Conservation (phyloP, 2,113 vertebrate genomes). For the Ptilorrhoa leucosticta region DNA sequence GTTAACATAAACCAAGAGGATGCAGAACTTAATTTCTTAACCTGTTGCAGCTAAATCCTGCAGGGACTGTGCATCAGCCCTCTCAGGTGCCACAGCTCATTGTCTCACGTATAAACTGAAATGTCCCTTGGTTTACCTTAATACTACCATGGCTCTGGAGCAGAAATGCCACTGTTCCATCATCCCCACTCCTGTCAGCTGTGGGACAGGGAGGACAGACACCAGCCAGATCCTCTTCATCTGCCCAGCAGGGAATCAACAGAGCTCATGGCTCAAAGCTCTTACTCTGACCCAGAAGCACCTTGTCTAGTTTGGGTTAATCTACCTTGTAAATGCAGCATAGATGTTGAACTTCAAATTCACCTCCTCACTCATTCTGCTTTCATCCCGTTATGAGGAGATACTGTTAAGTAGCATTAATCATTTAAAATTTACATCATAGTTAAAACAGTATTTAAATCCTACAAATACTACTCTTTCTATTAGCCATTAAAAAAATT, state of each 20-base stretch:
- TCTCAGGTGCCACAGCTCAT: background rate
- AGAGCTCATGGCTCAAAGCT: background rate
- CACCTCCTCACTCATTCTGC: background rate
- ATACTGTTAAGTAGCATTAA: background rate
- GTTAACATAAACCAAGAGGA: background rate
- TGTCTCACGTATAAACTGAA: background rate
- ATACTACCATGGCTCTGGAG: background rate
- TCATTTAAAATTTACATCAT: background rate
- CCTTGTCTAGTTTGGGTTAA: background rate
- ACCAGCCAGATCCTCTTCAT: background rate
- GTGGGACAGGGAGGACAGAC: background rate
- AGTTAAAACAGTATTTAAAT: background rate
- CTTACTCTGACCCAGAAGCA: background rate
- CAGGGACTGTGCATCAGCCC: background rate
- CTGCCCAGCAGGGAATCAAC: background rate
- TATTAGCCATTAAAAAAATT: background rate
- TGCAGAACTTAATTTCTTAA: background rate
- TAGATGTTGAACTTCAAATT: background rate
- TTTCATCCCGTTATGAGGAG: background rate
- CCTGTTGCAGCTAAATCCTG: background rate
- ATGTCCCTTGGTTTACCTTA: background rate
- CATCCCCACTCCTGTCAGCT: background rate
- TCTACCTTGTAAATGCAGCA: background rate
- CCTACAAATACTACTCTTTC: background rate
- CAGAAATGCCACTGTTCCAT: background rate